A percentile compares a stretch with the other conserved stretches of the same genome.
Conservation (phyloP, 2,797 vertebrate genomes). For the Leptatherina wallacei region DNA sequence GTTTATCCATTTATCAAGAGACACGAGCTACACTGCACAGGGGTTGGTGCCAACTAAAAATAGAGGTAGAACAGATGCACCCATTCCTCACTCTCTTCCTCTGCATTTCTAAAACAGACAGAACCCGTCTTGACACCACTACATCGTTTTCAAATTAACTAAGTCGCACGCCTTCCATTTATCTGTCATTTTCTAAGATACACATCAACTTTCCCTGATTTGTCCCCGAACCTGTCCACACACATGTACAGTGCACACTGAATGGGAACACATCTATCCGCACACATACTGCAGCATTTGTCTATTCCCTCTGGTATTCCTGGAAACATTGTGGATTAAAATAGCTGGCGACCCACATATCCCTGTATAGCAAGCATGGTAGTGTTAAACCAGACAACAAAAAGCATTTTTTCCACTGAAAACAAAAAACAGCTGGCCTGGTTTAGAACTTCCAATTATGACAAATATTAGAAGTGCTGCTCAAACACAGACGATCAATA, state of each 20-base stretch:
- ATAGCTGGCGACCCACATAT: constrained; percentile 84
- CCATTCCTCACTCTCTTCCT: neutral
- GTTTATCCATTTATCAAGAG: constrained; percentile 5
- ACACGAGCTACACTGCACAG: neutral
- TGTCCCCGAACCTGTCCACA: neutral
- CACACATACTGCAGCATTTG: constrained; percentile 56
- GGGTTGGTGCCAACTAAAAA: neutral
- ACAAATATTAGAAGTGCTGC: constrained; percentile 16
- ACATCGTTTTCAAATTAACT: neutral
- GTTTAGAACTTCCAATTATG: constrained; percentile 29
- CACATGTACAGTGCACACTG: constrained; percentile 4
- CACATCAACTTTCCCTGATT: neutral
- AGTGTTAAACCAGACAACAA: constrained; percentile 60
- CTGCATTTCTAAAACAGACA: neutral
- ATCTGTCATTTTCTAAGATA: neutral
- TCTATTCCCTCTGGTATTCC: constrained; percentile 80
- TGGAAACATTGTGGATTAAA: constrained; percentile 81
- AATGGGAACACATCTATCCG: constrained; percentile 17
- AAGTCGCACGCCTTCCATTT: neutral
- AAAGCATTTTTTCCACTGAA: constrained; percentile 47
- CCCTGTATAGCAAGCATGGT: constrained; percentile 50
- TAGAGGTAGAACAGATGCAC: neutral
- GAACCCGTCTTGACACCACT: neutral
- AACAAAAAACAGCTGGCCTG: constrained; percentile 39
- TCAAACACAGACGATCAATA: constrained; percentile 3